Conservation (phyloP, 1,140 invertebrate species). For the Acromyrmex heyeri region DNA sequence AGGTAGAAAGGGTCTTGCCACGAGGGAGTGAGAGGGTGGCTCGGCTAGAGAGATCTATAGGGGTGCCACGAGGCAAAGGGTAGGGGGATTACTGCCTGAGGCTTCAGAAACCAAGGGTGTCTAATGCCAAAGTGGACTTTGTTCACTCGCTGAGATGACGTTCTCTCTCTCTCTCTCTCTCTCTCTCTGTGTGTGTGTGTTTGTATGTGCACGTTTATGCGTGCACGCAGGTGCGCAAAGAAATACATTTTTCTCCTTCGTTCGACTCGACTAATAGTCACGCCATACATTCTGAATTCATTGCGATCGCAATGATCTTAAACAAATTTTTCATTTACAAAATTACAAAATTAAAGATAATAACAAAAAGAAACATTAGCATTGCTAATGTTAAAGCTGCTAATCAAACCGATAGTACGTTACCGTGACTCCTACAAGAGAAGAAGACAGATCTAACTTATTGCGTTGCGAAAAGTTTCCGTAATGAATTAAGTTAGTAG, state of each 20-base stretch:
- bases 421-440: not conserved
- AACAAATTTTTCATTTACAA: not conserved
- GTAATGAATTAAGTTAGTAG: slow-evolving; percentile 36
- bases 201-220: not conserved
- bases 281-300: not conserved
- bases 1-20: slow-evolving; percentile 64
- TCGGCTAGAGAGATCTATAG: slow-evolving; percentile 79
- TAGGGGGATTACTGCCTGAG: slow-evolving; percentile 81
- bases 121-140: slow-evolving; percentile 84
- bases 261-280: not conserved
- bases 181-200: slow-evolving; percentile 2
- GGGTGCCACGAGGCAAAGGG: slow-evolving; percentile 78
- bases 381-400: not conserved
- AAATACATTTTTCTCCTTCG: not conserved
- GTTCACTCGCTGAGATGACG: slow-evolving; percentile 81
- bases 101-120: slow-evolving; percentile 83
- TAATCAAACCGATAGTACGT: slow-evolving; percentile 15
- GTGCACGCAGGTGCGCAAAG: slow-evolving; percentile 6
- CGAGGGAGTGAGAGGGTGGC: slow-evolving; percentile 64
- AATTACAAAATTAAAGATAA: not conserved
- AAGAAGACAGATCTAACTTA: not conserved
- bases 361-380: too few relatives aligned
- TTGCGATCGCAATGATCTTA: not conserved
- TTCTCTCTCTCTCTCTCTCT: slow-evolving; percentile 43
- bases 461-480: slow-evolving; percentile 30